phyloP scores from a whole-genome alignment of 2,888 invertebrate genomes.

The Drosophila tripunctata region DNA sequence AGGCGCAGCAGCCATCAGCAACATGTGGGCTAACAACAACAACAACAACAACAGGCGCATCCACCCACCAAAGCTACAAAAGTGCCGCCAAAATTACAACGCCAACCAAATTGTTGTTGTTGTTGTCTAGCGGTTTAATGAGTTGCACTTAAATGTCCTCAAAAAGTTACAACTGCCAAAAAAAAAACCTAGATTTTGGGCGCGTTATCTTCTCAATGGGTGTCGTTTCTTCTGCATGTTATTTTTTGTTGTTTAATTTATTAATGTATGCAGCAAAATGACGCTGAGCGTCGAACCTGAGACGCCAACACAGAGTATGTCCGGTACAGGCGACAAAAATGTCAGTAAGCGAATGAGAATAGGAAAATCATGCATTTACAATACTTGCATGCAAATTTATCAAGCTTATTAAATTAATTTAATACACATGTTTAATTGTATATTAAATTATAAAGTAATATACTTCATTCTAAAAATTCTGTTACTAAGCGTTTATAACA shows the following conservation, averaged over 20 bases:
- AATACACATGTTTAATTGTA: too few species aligned
- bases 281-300: slow-evolving; percentile 27
- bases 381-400: too few species aligned
- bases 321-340: slow-evolving; percentile 40
- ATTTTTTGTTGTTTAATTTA: slow-evolving; percentile 41
- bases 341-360: not conserved
- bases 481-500: too few species aligned
- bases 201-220: slow-evolving; percentile 40
- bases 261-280: slow-evolving; percentile 54
- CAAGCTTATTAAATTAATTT: too few species aligned
- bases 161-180: slow-evolving; percentile 14
- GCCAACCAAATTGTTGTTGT: slow-evolving; percentile 6
- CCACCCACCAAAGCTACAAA: slow-evolving; percentile 64
- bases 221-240: slow-evolving; percentile 37
- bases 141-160: slow-evolving; percentile 38
- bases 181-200: slow-evolving; percentile 33
- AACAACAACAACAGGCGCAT: slow-evolving; percentile 19
- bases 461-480: too few species aligned
- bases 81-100: slow-evolving; percentile 58
- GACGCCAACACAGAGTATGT: slow-evolving; percentile 26
- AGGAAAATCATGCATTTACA: not conserved
- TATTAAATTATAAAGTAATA: too few species aligned
- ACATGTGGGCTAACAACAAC: slow-evolving; percentile 51
- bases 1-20: slow-evolving; percentile 52
- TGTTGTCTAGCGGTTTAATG: slow-evolving; percentile 46